These are phyloP conservation scores for Drosophila melanica DNA, from an alignment of 1,140 invertebrate genomes.

Conservation along the genomic window DNA sequence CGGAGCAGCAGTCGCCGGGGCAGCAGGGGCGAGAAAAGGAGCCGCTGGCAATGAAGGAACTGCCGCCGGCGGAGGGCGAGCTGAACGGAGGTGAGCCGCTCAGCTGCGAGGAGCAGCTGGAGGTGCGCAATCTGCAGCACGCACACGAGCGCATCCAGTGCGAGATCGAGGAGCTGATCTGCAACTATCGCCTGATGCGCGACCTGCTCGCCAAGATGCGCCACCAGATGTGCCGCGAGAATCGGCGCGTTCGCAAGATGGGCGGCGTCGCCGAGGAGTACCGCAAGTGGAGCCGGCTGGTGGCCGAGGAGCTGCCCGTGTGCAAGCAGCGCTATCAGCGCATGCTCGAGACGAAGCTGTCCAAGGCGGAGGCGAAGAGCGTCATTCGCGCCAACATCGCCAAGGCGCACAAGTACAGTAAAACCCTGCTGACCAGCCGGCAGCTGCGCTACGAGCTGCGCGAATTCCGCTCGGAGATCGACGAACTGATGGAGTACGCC, in stretches of 20 bases:
- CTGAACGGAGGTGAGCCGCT: neutral
- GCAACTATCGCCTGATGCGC: constrained; percentile 19
- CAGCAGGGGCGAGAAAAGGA: neutral
- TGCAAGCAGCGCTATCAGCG: constrained; percentile 31
- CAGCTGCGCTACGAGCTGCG: constrained; percentile 20
- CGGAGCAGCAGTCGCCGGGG: neutral
- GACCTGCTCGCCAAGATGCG: neutral
- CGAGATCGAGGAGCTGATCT: constrained; percentile 43
- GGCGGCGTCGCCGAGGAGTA: accelerated
- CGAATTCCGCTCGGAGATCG: constrained; percentile 34
- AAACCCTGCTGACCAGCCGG: neutral
- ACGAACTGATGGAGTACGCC: constrained; percentile 11
- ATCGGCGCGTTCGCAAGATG: neutral
- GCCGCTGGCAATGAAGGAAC: too few species aligned
- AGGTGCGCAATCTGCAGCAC: constrained; percentile 31
- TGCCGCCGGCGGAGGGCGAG: neutral
- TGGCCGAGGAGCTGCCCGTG: constrained; percentile 8
- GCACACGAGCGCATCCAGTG: constrained; percentile 42
- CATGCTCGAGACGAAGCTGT: constrained; percentile 21
- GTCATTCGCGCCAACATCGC: constrained; percentile 22
- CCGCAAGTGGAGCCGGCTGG: constrained; percentile 25
- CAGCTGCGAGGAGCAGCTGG: constrained; percentile 29
- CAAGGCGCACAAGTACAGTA: neutral
- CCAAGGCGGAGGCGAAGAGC: constrained; percentile 21
- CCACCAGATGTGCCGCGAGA: neutral